phyloP scores from a whole-genome alignment of 1,140 invertebrate species.

The Cherax destructor region DNA sequence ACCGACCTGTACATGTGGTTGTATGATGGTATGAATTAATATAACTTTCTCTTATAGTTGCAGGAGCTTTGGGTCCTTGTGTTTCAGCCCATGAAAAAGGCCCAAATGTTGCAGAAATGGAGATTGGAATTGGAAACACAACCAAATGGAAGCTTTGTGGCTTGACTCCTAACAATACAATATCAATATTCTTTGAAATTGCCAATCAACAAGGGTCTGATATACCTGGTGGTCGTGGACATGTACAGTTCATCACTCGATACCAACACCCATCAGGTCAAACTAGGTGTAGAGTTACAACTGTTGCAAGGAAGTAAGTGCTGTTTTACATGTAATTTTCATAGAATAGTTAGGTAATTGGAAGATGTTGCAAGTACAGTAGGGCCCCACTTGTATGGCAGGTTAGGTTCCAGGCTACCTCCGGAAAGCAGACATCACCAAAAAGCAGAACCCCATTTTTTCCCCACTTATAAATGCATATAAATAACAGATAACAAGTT shows the following conservation, averaged over 20 bases:
- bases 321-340: too few relatives aligned
- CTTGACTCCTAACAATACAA: slow-evolving; percentile 92
- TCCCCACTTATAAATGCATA: too few relatives aligned
- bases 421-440: too few relatives aligned
- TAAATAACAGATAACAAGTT: too few relatives aligned
- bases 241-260: slow-evolving; percentile 98
- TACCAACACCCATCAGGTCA: slow-evolving; percentile 99
- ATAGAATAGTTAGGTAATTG: too few relatives aligned
- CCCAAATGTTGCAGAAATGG: slow-evolving; percentile 94
- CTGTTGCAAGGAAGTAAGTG: slow-evolving; percentile 92
- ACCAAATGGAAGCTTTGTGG: slow-evolving; percentile 99
- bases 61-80: slow-evolving; percentile 97
- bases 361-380: too few relatives aligned
- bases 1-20: too few relatives aligned
- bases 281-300: slow-evolving; percentile 95
- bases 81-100: slow-evolving; percentile 94
- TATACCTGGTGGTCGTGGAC: slow-evolving; percentile 95
- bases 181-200: slow-evolving; percentile 97
- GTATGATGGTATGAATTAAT: neutral
- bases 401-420: too few relatives aligned
- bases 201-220: slow-evolving; percentile 91
- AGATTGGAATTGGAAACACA: slow-evolving; percentile 97
- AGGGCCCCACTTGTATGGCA: too few relatives aligned
- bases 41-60: slow-evolving; percentile 79
- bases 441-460: too few relatives aligned